Base-by-base conservation (phyloP, 1,140 invertebrate genomes). In the Camponotus pennsylvanicus region DNA sequence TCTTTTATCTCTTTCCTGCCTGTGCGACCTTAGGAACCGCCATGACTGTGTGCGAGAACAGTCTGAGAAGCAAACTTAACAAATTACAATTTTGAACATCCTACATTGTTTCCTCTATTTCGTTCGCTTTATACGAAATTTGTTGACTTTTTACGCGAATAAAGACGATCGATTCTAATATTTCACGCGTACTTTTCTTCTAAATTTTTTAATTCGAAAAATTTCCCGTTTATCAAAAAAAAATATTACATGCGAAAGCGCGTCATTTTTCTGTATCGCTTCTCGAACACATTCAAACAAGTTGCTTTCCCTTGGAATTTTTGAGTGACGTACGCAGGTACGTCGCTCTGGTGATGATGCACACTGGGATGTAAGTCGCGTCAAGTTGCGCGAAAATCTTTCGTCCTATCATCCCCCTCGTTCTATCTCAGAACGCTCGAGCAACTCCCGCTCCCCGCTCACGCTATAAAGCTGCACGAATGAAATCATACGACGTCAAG, bases 341-440 rank as follows among this genome's bases (percentile, higher is more conserved):
- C 69, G 40, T 42, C 79, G 67, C 27, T 82, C 67, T 18, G 67
- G 55, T 8, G 79, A 83, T 75, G 79, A 83, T 61, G 79, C 69
- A 61, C 79, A 70, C 79, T 18, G 52, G 27, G 37, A 61, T 45
- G 70, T 45, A 73, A 71, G 79, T 82, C 61, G 69, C 69, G 69
- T 45, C 18, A 83, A 83, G 79, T 83, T 83, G 18, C 27, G 69
- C 55, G 79, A 18, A 61, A 73, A 75, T 75, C 79, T 83, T 61
- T 75, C 79, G 40, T 37, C 40, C 69, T 73, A 61, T 70, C 52
- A 34, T 42, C 67, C 18, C 15, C 27, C 9, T 52, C 78, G 37
- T 52, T 82, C 37, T 45, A 37, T 57, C 7, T n/a, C 21, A 4
- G 9, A 45, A 27, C 40, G 79, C 37, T 75, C 69, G 21, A 83